Evolutionary conservation across 2,113 vertebrate genomes (phyloP).

Genomic region (Tachysurus vachellii): DNA sequence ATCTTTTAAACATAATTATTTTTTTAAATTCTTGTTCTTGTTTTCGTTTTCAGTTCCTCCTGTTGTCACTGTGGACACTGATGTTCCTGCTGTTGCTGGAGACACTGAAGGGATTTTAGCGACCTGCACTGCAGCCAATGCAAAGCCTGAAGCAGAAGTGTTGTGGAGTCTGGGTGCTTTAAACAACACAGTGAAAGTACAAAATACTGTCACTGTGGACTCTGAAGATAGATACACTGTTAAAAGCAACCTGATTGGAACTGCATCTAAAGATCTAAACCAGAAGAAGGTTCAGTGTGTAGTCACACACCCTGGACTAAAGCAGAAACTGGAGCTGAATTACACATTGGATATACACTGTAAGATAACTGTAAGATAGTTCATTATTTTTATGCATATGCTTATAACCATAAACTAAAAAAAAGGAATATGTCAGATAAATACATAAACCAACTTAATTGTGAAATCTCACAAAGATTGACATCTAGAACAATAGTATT

Average conservation of each 20-base stretch:
- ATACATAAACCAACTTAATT: too few relatives aligned
- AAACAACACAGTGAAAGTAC: not conserved
- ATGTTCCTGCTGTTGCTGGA: constrained; percentile 19
- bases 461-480: too few relatives aligned
- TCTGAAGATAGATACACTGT: constrained; percentile 53
- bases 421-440: too few relatives aligned
- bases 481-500: too few relatives aligned
- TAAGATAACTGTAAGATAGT: constrained; percentile 27
- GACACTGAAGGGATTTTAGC: constrained; percentile 38
- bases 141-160: constrained; percentile 56
- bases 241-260: constrained; percentile 50
- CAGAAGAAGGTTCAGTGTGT: constrained; percentile 52
- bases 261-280: constrained; percentile 48
- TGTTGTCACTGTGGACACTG: not conserved
- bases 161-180: constrained; percentile 46
- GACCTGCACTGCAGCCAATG: constrained; percentile 55
- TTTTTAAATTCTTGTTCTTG: not conserved
- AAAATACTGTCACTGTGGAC: not conserved
- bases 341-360: constrained; percentile 58
- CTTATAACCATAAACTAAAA: too few relatives aligned
- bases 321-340: not conserved
- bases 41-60: constrained; percentile 56
- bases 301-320: constrained; percentile 28
- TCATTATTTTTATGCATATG: too few relatives aligned
- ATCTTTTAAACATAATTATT: not conserved